Evolutionary conservation across 2,113 vertebrate genomes (phyloP).

Genomic region (Elanus axillaris): DNA sequence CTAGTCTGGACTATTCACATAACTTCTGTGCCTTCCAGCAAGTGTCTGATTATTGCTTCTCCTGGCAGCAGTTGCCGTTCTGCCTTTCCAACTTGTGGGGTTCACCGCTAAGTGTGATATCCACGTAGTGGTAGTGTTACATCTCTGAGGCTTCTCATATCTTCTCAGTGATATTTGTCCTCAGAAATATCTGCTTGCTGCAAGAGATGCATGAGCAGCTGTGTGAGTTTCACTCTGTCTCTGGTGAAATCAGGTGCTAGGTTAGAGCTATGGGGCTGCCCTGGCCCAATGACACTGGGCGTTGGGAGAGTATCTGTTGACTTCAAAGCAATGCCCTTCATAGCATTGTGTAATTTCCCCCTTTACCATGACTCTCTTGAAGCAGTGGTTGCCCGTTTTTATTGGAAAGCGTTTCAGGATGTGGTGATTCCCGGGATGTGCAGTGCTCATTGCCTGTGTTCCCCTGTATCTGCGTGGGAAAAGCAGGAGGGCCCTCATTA

Average conservation of each 20-base stretch:
- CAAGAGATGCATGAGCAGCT: neutral
- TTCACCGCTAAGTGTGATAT: neutral
- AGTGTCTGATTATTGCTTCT: neutral
- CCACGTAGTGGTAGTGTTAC: neutral
- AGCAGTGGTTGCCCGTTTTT: neutral
- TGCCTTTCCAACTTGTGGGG: neutral
- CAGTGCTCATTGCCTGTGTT: neutral
- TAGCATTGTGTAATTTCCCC: fast-evolving
- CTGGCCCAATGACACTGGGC: neutral
- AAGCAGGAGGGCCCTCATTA: fast-evolving
- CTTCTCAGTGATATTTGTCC: neutral
- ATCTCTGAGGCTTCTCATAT: neutral
- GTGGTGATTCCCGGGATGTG: neutral
- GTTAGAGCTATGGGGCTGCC: neutral
- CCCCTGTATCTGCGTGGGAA: neutral
- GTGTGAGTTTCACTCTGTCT: neutral
- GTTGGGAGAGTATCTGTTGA: neutral
- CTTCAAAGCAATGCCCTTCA: fast-evolving
- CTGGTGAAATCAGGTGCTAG: neutral
- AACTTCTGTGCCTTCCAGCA: neutral
- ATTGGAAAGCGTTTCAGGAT: neutral
- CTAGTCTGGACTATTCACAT: too few species aligned
- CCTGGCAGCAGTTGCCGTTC: too few species aligned
- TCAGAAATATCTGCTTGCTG: neutral
- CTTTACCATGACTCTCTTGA: neutral